These are phyloP conservation scores for Eudyptes chrysolophus DNA, from an alignment of 2,113 vertebrate genomes.

Conservation along the genomic window DNA sequence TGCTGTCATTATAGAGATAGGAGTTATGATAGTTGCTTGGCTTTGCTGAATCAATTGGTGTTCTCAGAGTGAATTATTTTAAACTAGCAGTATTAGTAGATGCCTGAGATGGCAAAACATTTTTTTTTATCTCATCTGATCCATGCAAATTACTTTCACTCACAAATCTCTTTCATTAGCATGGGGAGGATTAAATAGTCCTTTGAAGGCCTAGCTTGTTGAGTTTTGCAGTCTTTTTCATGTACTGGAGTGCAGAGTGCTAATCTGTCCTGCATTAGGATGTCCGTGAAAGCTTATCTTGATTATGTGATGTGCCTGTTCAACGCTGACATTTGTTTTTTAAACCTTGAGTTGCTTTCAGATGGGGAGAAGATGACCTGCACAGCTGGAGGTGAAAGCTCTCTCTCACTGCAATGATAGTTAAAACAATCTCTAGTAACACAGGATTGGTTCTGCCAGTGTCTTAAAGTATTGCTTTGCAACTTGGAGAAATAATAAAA, in stretches of 20 bases:
- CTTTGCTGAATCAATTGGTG: not conserved
- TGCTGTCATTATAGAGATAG: not conserved
- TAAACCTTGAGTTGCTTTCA: not conserved
- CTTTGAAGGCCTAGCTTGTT: constrained; percentile 25
- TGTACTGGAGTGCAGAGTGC: not conserved
- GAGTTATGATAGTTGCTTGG: not conserved
- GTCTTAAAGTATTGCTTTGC: not conserved
- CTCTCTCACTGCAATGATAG: not conserved
- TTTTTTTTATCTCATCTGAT: constrained; percentile 23
- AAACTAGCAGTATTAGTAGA: not conserved
- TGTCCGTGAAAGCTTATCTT: not conserved
- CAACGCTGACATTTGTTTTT: not conserved
- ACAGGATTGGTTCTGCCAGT: not conserved
- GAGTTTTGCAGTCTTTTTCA: not conserved
- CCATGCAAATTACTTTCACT: not conserved
- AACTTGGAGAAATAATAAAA: not conserved
- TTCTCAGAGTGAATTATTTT: not conserved
- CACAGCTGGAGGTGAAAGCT: not conserved
- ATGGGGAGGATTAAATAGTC: not conserved
- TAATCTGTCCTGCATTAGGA: not conserved
- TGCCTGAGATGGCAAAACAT: not conserved
- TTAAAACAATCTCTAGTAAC: not conserved
- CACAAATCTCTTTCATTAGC: not conserved
- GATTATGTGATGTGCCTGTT: not conserved
- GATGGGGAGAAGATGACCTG: not conserved